These are phyloP conservation scores for Amiota minor DNA, from an alignment of 2,888 invertebrate species.

Conservation along the genomic window DNA sequence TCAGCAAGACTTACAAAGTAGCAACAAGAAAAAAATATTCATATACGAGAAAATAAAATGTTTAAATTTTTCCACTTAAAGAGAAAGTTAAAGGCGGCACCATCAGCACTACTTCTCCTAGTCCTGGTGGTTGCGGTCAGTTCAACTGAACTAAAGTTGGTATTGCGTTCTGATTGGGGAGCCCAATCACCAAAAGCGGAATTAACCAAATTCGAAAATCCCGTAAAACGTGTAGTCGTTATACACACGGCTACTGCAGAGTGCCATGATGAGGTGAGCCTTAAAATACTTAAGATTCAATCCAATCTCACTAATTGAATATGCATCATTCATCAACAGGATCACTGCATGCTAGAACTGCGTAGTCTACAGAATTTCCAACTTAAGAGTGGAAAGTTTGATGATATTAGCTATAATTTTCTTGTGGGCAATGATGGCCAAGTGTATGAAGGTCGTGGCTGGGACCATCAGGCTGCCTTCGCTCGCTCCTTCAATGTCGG, in stretches of 20 bases:
- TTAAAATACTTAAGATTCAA: background rate
- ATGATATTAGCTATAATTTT: conserved; percentile 85
- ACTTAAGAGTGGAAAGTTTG: conserved; percentile 77
- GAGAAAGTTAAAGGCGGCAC: background rate
- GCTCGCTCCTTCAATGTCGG: conserved; percentile 78
- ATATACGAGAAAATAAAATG: too few relatives aligned
- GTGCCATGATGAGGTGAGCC: conserved; percentile 70
- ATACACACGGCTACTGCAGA: conserved; percentile 79
- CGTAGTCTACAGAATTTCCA: conserved; percentile 79
- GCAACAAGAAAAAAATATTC: too few relatives aligned
- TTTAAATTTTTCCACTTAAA: too few relatives aligned
- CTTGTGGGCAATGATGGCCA: conserved; percentile 84
- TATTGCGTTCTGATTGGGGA: conserved; percentile 78
- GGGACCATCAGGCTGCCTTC: conserved; percentile 81
- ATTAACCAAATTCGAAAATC: conserved; percentile 72
- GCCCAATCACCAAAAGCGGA: conserved; percentile 76
- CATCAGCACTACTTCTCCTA: background rate
- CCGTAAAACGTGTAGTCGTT: conserved; percentile 76
- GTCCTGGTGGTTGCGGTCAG: too few relatives aligned
- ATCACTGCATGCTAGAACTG: conserved; percentile 76
- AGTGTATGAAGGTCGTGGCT: conserved; percentile 82
- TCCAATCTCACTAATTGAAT: background rate
- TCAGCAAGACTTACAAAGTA: too few relatives aligned
- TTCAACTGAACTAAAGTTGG: conserved; percentile 67
- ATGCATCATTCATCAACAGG: conserved; percentile 53